Evolutionary conservation across 2,888 invertebrate genomes (phyloP), one percentile per base, ranked within the genome.

Genomic region (Monoplex corrugatus): DNA sequence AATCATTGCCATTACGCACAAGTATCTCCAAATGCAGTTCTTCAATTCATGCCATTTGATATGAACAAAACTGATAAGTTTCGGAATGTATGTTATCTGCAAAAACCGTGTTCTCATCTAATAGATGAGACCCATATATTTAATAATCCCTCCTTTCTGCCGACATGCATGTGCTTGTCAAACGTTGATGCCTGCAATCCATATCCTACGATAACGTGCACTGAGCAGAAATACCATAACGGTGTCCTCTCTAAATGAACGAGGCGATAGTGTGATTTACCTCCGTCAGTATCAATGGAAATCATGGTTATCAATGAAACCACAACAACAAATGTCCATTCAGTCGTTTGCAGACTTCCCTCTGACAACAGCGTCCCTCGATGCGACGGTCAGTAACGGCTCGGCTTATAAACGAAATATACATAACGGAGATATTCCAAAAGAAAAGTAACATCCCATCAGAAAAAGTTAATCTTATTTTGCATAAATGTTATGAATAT

Each of bases 301-400:
- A 82, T n/a, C 83, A 88, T 88, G 83, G 32, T 43, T 13, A 68
- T 2, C 5, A 35, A 16, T 8, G 16, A 45, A 19, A 8, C 43
- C 35, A 38, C 84, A 68, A 28, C 28, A 10, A 28, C n/a, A 50
- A 57, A 84, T 57, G 23, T 57, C 84, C 84, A 84, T 84, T 50
- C 84, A 50, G n/a, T 38, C 50, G 28, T 32, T 40, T 83, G 43
- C 32, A 43, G 2, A 19, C 8, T 43, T 80, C 43, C 28, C 78
- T 68, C 38, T 40, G 57, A 83, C 88, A 88, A 88, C 88, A 83
- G 88, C 88, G 88, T 88, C 88, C 88, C 82, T 88, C 88, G 72
- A 63, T 83, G 28, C 83, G n/a, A n/a, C 38, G 2, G 57, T 35
- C n/a, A 28, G 16, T 43, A 6, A 13, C 40, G 28, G 43, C 40